A percentile compares a stretch with the other conserved stretches of the same genome.
Conservation (phyloP, 1,140 invertebrate species). For the Triops cancriformis region DNA sequence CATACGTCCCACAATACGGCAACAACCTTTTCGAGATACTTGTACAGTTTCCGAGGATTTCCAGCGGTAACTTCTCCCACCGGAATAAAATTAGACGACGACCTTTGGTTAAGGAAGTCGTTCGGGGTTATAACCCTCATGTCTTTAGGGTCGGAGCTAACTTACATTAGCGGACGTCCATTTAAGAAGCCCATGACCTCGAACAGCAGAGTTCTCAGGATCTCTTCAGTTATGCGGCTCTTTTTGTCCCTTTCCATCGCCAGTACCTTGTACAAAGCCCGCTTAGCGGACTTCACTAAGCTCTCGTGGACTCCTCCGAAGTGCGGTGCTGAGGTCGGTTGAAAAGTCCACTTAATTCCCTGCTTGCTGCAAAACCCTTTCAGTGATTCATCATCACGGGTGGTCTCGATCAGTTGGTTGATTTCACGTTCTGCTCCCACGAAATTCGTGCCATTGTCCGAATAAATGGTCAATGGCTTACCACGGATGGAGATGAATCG, state of each 20-base stretch:
- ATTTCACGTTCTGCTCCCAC: no score
- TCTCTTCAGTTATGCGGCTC: not conserved
- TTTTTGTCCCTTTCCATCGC: not conserved
- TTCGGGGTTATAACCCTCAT: constrained; percentile 34
- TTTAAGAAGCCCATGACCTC: constrained; percentile 36
- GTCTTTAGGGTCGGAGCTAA: constrained; percentile 36
- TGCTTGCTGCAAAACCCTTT: no score
- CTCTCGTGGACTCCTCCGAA: no score
- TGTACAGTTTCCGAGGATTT: not conserved
- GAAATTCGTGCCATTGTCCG: no score
- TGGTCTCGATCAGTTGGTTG: no score
- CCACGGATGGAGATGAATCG: no score
- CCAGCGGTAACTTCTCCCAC: not conserved
- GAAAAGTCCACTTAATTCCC: no score
- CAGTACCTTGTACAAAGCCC: constrained; percentile 12
- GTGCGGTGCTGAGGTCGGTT: no score
- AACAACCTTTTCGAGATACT: not conserved
- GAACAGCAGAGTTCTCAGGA: constrained; percentile 33
- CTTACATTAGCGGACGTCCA: no score
- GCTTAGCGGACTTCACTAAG: no score
- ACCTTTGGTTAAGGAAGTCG: constrained; percentile 27
- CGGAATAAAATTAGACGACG: not conserved
- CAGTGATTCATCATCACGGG: no score
- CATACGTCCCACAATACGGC: constrained; percentile 24
- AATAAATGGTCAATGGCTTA: no score